A percentile compares a stretch with the other conserved stretches of the same genome.
Conservation (phyloP, 2,797 vertebrate genomes). For the Chelon labrosus region DNA sequence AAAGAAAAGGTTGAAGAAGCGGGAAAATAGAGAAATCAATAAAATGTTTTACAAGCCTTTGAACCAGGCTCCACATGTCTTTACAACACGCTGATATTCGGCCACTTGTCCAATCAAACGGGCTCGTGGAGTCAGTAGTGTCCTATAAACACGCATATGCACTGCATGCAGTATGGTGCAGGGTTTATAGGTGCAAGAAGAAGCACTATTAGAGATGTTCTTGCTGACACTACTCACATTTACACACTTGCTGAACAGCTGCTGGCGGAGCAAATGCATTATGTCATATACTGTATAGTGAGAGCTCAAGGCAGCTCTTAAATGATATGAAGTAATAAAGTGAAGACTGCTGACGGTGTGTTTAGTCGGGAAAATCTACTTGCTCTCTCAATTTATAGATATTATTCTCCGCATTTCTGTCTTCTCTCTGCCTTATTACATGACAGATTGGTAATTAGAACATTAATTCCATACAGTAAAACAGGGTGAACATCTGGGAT, state of each 20-base stretch:
- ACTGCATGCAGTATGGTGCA: constrained; percentile 12
- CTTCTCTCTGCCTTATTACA: too few relatives aligned
- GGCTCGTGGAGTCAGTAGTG: constrained; percentile 10
- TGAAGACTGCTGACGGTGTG: background rate
- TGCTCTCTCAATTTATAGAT: background rate
- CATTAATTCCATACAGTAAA: too few relatives aligned
- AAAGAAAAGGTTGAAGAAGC: background rate
- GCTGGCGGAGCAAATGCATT: constrained; percentile 14
- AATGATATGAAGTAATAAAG: constrained; percentile 15
- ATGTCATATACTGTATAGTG: background rate
- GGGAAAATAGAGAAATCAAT: constrained; percentile 30
- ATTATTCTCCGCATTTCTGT: background rate
- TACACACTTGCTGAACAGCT: constrained; percentile 6
- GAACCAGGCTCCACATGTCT: constrained; percentile 6
- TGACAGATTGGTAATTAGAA: too few relatives aligned
- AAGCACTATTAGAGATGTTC: constrained; percentile 16
- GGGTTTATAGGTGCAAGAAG: constrained; percentile 9
- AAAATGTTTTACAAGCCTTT: constrained; percentile 28
- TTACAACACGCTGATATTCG: constrained; percentile 24
- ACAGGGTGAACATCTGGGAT: too few relatives aligned
- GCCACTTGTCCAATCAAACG: constrained; percentile 25
- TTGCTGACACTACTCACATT: constrained; percentile 35
- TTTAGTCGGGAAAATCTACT: too few relatives aligned
- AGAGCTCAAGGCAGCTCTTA: constrained; percentile 14
- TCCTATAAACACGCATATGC: constrained; percentile 30